A percentile compares a stretch with the other conserved stretches of the same genome.
These are phyloP conservation scores for Lymantria monacha DNA, from an alignment of 2,888 invertebrate species.

Conservation along the genomic window DNA sequence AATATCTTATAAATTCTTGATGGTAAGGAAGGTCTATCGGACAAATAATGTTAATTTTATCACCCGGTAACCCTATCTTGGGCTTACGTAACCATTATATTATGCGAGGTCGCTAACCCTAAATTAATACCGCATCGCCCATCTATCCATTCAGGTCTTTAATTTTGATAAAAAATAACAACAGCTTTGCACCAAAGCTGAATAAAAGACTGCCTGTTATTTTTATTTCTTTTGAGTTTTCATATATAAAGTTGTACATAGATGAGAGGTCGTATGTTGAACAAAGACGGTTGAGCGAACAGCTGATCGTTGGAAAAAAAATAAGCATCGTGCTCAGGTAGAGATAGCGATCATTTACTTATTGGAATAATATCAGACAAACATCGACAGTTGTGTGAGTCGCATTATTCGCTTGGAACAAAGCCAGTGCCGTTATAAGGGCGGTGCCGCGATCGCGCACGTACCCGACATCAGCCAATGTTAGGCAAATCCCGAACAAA, in stretches of 20 bases:
- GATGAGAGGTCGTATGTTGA: background rate
- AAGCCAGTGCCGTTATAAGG: constrained; percentile 4
- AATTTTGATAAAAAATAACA: constrained; percentile 18
- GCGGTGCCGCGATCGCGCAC: constrained; percentile 1
- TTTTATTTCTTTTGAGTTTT: constrained; percentile 14
- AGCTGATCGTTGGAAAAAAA: constrained; percentile 38
- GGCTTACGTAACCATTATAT: background rate
- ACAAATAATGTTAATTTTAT: too few relatives aligned
- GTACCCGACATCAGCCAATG: constrained; percentile 11
- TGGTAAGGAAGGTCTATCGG: too few relatives aligned
- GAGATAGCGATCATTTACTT: constrained; percentile 15
- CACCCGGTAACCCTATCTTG: too few relatives aligned
- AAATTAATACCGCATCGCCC: constrained; percentile 8
- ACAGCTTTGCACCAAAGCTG: constrained; percentile 10
- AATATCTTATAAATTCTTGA: too few relatives aligned
- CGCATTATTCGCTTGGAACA: constrained; percentile 10
- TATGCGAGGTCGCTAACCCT: constrained; percentile 24
- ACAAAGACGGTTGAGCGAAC: constrained; percentile 15
- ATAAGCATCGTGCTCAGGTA: constrained; percentile 28
- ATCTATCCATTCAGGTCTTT: constrained; percentile 15
- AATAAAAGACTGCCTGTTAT: background rate
- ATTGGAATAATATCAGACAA: constrained; percentile 21
- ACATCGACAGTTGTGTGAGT: constrained; percentile 13
- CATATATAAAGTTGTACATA: background rate
- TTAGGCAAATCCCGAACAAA: constrained; percentile 31